These are phyloP conservation scores for Tursiops truncatus DNA, from an alignment of 2,113 vertebrate species.

Conservation along the genomic window DNA sequence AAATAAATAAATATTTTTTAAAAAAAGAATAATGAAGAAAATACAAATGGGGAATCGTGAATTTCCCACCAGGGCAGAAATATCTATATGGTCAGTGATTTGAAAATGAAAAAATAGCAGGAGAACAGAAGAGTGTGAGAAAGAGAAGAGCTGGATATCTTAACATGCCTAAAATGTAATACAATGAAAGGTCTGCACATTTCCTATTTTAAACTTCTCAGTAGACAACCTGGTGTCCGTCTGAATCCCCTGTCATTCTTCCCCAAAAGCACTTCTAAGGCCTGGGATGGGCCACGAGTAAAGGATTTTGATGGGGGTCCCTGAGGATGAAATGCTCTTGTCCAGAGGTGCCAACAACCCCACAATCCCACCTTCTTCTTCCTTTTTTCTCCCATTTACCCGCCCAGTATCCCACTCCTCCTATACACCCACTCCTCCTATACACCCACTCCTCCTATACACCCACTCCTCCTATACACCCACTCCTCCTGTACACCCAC, in stretches of 20 bases:
- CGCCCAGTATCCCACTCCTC: background rate
- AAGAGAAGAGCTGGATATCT: background rate
- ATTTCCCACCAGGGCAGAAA: background rate
- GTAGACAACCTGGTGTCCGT: background rate
- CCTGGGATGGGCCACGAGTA: background rate
- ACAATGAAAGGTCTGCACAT: background rate
- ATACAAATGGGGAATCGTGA: background rate
- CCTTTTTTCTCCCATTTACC: background rate
- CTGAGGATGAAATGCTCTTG: background rate
- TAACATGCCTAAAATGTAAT: background rate
- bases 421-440: background rate
- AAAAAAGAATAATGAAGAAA: background rate
- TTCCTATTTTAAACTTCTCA: conserved; percentile 1
- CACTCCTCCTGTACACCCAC: background rate
- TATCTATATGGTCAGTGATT: background rate
- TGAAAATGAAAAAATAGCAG: background rate
- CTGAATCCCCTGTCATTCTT: background rate
- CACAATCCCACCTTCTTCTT: background rate
- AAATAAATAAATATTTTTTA: background rate
- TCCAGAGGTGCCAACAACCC: background rate
- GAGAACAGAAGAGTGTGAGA: background rate
- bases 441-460: background rate
- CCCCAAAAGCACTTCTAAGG: background rate
- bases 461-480: background rate
- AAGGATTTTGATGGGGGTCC: background rate